Evolutionary conservation across 2,888 invertebrate species (phyloP).

Genomic region (Chelonus formosanus): DNA sequence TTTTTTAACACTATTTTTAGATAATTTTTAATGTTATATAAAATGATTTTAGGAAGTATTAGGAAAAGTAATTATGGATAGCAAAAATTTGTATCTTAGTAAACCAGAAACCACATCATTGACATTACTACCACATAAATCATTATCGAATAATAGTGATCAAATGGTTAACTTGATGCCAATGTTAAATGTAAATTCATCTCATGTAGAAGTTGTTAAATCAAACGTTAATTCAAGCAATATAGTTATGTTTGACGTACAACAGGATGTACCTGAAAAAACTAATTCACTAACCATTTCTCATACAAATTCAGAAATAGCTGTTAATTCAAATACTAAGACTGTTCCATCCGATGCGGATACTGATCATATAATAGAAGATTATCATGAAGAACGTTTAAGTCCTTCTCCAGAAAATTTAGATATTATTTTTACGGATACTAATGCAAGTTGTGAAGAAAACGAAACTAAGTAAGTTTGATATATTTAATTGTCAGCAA

Average conservation of each 20-base stretch:
- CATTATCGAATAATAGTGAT: conserved; percentile 50
- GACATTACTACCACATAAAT: conserved; percentile 50
- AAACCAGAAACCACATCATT: conserved; percentile 36
- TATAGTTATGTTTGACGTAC: conserved; percentile 55
- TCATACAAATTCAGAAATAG: conserved; percentile 54
- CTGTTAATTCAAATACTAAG: conserved; percentile 48
- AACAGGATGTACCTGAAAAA: conserved; percentile 55
- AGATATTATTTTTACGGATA: conserved; percentile 35
- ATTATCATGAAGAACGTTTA: conserved; percentile 26
- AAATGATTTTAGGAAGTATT: conserved; percentile 53
- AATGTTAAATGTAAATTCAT: conserved; percentile 9
- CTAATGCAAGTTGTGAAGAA: conserved; percentile 38
- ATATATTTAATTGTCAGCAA: background rate
- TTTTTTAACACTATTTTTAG: no score
- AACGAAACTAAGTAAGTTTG: conserved; percentile 8
- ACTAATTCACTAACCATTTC: conserved; percentile 53
- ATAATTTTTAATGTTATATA: no score
- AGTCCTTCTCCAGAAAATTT: conserved; percentile 22
- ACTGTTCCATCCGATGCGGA: conserved; percentile 36
- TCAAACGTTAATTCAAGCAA: conserved; percentile 10
- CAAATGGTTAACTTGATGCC: conserved; percentile 39
- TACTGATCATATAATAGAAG: conserved; percentile 27
- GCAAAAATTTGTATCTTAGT: conserved; percentile 54
- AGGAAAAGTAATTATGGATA: conserved; percentile 60
- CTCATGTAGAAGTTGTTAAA: conserved; percentile 17